Evolutionary conservation across 2,888 invertebrate genomes (phyloP).

Genomic region (Acleris sparsana): DNA sequence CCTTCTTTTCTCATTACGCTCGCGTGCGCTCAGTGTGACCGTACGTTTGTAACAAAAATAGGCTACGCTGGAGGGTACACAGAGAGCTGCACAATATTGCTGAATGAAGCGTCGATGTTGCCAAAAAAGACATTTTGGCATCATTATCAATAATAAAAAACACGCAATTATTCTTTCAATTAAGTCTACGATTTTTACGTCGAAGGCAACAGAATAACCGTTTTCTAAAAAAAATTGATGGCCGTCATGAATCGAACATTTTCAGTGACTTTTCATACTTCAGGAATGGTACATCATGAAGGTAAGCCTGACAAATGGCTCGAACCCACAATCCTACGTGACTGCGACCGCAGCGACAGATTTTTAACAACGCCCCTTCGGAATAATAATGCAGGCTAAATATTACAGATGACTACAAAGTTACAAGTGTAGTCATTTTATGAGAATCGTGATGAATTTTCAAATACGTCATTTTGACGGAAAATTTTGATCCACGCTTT

Average conservation of each 20-base stretch:
- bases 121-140: too few relatives aligned
- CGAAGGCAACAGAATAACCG: too few relatives aligned
- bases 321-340: slow-evolving; percentile 32
- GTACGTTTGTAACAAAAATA: too few relatives aligned
- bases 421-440: background rate
- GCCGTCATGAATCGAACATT: background rate
- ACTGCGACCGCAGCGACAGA: slow-evolving; percentile 30
- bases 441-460: slow-evolving; percentile 1
- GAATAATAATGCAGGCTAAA: slow-evolving; percentile 33
- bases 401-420: slow-evolving; percentile 25
- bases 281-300: slow-evolving; percentile 33
- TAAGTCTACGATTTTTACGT: too few relatives aligned
- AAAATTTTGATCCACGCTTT: background rate
- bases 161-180: too few relatives aligned
- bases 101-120: too few relatives aligned
- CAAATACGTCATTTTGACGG: background rate
- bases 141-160: too few relatives aligned
- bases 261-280: slow-evolving; percentile 30
- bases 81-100: too few relatives aligned
- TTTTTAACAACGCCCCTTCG: slow-evolving; percentile 27
- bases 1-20: too few relatives aligned
- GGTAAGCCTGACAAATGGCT: slow-evolving; percentile 53
- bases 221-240: too few relatives aligned
- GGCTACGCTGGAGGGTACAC: too few relatives aligned
- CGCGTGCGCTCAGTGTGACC: too few relatives aligned